Evolutionary conservation across 1,140 invertebrate species (phyloP), one percentile per base, ranked within the genome.

Genomic region (Drosophila repletoides): DNA sequence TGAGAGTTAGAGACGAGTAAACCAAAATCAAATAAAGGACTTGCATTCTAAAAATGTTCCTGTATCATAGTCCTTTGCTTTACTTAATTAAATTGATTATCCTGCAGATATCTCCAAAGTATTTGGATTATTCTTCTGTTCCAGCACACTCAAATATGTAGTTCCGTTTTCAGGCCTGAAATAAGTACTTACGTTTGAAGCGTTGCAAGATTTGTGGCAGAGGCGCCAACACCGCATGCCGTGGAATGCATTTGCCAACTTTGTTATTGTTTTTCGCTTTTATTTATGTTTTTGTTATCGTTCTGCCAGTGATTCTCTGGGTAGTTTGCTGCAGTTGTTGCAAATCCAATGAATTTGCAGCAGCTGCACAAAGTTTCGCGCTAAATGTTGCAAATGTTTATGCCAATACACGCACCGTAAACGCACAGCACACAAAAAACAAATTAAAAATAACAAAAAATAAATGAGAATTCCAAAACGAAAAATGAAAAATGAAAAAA

Each of bases 211-310:
- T 86, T 84, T 43, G 79, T 80, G 81, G 81, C 75, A 6, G 81
- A 86, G 59, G 80, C 75, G 34, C 81, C 79, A 48, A 88, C 76
- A 49, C 86, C 86, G 86, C 86, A 88, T 81, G 86, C 71, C 59
- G 79, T 88, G 72, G 86, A 88, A 88, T 88, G 86, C 86, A 88
- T 88, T 77, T 49, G 33, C 52, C 51, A 55, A 67, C 55, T 76
- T 83, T 45, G 33, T 64, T 72, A 38, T 69, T n/a, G n/a, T n/a
- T n/a, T n/a, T n/a, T n/a, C n/a, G n/a, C n/a, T n/a, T n/a, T n/a
- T n/a, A n/a, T n/a, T n/a, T n/a, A n/a, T n/a, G n/a, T n/a, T n/a
- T n/a, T n/a, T 65, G 68, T 60, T 51, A 43, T 46, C 31, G 58
- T 65, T 53, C 41, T 53, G 49, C 26, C 21, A 48, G 1, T n/a